Percentiles rank a stretch among this genome's conserved stretches.
These are phyloP conservation scores for Schrankia costaestrigalis DNA, from an alignment of 2,888 invertebrate species.

Conservation along the genomic window DNA sequence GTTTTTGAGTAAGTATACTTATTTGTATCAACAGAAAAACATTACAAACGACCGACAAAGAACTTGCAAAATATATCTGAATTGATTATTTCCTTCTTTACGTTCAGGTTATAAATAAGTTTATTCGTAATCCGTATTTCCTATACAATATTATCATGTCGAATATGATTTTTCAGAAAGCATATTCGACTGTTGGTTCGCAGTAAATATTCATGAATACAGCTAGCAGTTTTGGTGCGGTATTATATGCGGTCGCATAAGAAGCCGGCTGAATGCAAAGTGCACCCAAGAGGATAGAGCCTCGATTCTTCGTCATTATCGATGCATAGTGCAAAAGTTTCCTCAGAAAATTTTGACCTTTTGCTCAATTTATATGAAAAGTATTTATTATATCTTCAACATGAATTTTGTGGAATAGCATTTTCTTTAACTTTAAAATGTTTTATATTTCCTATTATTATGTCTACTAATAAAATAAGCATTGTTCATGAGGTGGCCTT, in stretches of 20 bases:
- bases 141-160: no score
- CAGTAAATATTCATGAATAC: conserved; percentile 51
- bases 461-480: background rate
- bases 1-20: no score
- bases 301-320: conserved; percentile 39
- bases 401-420: no score
- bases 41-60: no score
- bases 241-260: conserved; percentile 44
- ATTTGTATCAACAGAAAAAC: no score
- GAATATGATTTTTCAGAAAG: conserved; percentile 29
- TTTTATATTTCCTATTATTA: background rate
- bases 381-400: background rate
- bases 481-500: background rate
- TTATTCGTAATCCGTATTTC: no score
- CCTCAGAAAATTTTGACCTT: conserved; percentile 13
- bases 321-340: conserved; percentile 27
- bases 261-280: conserved; percentile 48
- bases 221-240: conserved; percentile 34
- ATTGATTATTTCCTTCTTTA: no score
- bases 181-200: conserved; percentile 37
- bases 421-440: background rate
- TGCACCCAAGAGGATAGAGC: conserved; percentile 33
- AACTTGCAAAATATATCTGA: no score
- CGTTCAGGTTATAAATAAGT: no score
- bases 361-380: conserved; percentile 3